Conservation (phyloP, 2,797 vertebrate genomes). For the Spatula clypeata region DNA sequence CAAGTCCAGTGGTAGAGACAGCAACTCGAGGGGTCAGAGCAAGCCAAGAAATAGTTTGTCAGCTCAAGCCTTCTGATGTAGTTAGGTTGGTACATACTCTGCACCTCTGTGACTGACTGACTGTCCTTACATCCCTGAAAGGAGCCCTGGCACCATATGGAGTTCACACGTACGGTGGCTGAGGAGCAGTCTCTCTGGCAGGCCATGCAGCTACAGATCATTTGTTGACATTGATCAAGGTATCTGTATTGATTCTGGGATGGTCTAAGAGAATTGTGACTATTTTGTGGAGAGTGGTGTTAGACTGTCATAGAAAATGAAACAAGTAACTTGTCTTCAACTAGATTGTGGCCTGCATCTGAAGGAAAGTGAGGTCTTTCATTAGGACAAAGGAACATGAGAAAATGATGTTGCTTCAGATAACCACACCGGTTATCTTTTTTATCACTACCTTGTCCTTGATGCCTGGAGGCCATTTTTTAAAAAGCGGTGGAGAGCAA, state of each 20-base stretch:
- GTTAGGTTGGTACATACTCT: not conserved
- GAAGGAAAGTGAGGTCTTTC: constrained; percentile 11
- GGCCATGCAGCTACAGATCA: not conserved
- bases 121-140: not conserved
- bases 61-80: not conserved
- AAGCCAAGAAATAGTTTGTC: constrained; percentile 33
- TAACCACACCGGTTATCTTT: not conserved
- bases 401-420: not conserved
- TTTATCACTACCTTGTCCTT: not conserved
- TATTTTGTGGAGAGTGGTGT: not conserved
- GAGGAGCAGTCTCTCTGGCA: constrained; percentile 8
- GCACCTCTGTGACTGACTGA: not conserved
- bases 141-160: not conserved
- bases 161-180: not conserved
- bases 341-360: not conserved
- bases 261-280: constrained; percentile 21
- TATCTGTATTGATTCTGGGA: not conserved
- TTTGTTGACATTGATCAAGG: constrained; percentile 23
- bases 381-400: not conserved
- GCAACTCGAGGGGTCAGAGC: not conserved
- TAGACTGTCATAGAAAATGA: not conserved
- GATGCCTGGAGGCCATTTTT: constrained; percentile 6
- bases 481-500: not conserved
- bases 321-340: constrained; percentile 26
- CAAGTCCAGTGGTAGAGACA: constrained; percentile 7